Percentiles rank a stretch among this genome's conserved stretches.
phyloP scores from a whole-genome alignment of 2,113 vertebrate genomes.

The Phalacrocorax brasilianus region DNA sequence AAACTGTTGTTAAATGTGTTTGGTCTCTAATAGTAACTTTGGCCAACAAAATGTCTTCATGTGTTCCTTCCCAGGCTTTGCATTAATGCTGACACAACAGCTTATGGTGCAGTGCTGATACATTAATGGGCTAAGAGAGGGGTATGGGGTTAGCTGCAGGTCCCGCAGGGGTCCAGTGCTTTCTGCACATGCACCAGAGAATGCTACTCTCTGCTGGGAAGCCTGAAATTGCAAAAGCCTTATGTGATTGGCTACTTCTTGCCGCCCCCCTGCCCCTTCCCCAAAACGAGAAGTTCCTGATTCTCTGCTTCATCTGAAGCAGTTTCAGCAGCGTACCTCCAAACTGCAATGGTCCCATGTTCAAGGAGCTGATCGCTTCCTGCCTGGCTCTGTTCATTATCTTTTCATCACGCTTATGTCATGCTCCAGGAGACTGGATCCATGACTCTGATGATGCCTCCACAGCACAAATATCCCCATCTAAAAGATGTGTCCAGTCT shows the following conservation, averaged over 20 bases:
- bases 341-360: not conserved
- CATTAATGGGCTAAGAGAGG: not conserved
- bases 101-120: too few species aligned
- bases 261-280: fast-evolving
- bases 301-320: not conserved
- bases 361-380: not conserved
- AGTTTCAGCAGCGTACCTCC: not conserved
- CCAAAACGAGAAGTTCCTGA: not conserved
- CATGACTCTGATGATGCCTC: not conserved
- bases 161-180: not conserved
- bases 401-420: not conserved
- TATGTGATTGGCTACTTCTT: not conserved
- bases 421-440: not conserved
- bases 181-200: not conserved
- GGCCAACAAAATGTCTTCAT: not conserved
- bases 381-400: not conserved
- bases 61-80: not conserved
- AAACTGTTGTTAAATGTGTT: not conserved
- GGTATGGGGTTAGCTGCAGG: not conserved
- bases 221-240: not conserved
- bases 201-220: not conserved
- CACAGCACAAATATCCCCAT: not conserved
- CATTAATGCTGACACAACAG: not conserved
- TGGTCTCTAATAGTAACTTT: not conserved
- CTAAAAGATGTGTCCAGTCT: not conserved